Base-by-base conservation (phyloP, 2,113 vertebrate genomes). In the Kryptolebias marmoratus region DNA sequence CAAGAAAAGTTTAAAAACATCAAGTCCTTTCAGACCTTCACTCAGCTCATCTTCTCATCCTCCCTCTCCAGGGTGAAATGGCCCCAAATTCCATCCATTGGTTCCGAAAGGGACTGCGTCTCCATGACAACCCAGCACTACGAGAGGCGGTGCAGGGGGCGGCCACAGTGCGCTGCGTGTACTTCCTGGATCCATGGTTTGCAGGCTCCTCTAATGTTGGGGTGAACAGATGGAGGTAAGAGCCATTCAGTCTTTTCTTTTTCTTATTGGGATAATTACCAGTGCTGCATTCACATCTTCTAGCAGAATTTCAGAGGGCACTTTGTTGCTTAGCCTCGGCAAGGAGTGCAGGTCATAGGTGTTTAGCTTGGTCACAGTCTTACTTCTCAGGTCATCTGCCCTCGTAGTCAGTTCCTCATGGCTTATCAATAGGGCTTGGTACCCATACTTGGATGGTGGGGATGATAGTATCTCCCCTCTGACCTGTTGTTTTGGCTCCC, bases 111-210 rank as follows among this genome's bases (percentile, higher is more conserved):
- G 94, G 94, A 12, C 92, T 94, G 28, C 93, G 93, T 83, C 93
- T 94, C 44, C 94, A 94, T 50, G 93, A 94, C 84, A 94, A 94
- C 82, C 93, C 92, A 4, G 90, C 93, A 0, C 83, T 94, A 11
- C 87, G 27, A 65, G 93, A 93, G 80, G 94, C 93, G 2, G 57
- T 94, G 49, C 82, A 49, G 55, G 94, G 92, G 48, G 94, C 92
- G 0, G 90, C 76, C 69, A 94, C 93, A 0, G 86, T 94, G 47
- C 92, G 92, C 70, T 94, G 93, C 15, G 93, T 94, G 54, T 94
- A 94, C 89, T 94, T 94, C 77, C 82, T 94, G 82, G 94, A 94
- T 75, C 94, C 94, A 0, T 94, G 94, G 94, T 94, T 94, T 10
- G 94, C 94, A 4, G 94, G 94, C 27, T 94, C 94, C 2, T 94